Conservation (phyloP, 2,797 vertebrate species). For the Heterohyrax brucei region DNA sequence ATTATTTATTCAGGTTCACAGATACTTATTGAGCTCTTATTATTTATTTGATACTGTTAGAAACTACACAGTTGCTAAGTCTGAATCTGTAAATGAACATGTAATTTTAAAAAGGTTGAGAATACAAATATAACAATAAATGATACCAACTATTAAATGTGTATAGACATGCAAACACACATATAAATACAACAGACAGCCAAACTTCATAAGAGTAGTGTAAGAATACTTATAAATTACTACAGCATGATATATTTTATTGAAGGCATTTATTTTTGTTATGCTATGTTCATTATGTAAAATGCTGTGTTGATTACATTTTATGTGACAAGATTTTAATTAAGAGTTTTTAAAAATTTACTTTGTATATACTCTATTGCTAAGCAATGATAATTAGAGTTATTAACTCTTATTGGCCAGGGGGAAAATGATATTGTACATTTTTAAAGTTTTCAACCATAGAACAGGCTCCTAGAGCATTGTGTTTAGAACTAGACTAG, state of each 20-base stretch:
- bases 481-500: not conserved
- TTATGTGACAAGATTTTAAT: constrained; percentile 77
- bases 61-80: not conserved
- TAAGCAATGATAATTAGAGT: constrained; percentile 54
- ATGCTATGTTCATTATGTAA: constrained; percentile 6
- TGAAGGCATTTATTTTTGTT: constrained; percentile 48
- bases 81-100: constrained; percentile 20
- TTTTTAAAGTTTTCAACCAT: not conserved
- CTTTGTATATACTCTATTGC: not conserved
- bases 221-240: constrained; percentile 31
- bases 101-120: constrained; percentile 57
- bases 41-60: constrained; percentile 25
- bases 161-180: not conserved
- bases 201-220: constrained; percentile 26
- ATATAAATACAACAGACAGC: constrained; percentile 6
- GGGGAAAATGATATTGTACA: not conserved
- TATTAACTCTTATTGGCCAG: not conserved
- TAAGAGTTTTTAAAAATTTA: constrained; percentile 45
- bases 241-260: not conserved
- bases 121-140: not conserved
- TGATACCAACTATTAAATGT: not conserved
- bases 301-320: constrained; percentile 57
- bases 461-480: not conserved
- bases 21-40: not conserved
- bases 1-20: constrained; percentile 8